Evolutionary conservation across 2,888 invertebrate genomes (phyloP).

Genomic region (Lutraria lutraria): DNA sequence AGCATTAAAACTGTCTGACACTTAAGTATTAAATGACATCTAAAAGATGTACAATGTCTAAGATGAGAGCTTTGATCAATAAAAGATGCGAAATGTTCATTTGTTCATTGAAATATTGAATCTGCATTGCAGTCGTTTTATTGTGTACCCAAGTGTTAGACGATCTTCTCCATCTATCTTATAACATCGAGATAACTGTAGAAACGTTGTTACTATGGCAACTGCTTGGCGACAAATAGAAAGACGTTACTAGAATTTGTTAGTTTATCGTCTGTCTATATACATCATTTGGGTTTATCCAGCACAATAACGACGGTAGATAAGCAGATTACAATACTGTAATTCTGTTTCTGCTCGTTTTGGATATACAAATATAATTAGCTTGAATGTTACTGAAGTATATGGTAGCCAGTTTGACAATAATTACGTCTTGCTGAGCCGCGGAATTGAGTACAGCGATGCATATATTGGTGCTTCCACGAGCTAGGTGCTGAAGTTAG

Average conservation of each 20-base stretch:
- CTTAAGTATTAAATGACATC: no score
- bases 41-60: no score
- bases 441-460: background rate
- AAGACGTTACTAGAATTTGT: background rate
- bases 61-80: no score
- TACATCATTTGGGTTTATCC: background rate
- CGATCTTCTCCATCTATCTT: no score
- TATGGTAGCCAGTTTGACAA: background rate
- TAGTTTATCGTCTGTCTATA: background rate
- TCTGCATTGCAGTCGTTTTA: no score
- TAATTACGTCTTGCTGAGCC: background rate
- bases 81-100: no score
- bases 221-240: background rate
- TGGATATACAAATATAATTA: background rate
- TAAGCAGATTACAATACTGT: background rate
- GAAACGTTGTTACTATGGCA: background rate
- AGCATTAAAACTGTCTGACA: no score
- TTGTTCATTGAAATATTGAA: no score
- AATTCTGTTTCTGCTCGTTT: background rate
- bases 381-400: background rate
- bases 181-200: background rate
- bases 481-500: background rate
- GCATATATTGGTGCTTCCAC: background rate
- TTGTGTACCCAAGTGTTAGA: no score
- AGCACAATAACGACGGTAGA: background rate